phyloP scores from a whole-genome alignment of 2,888 invertebrate species.

The Microchrysa polita region DNA sequence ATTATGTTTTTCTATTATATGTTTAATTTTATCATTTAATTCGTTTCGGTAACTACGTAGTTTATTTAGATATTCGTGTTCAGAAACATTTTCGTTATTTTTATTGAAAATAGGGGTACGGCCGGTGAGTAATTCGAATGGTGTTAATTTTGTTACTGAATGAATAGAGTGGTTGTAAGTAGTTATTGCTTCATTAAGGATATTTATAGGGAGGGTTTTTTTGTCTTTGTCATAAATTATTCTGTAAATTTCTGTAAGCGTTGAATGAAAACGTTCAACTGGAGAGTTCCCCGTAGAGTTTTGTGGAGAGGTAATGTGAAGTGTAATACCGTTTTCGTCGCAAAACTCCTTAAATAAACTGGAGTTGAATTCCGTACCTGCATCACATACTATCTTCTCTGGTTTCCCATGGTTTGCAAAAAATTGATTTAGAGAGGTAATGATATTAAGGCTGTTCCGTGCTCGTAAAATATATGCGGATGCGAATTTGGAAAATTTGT shows the following conservation, averaged over 20 bases:
- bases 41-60: background rate
- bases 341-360: conserved; percentile 49
- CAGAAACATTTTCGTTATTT: background rate
- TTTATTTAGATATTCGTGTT: background rate
- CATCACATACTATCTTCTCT: conserved; percentile 33
- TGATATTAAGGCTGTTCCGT: conserved; percentile 6
- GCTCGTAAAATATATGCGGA: conserved; percentile 28
- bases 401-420: conserved; percentile 19
- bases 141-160: conserved; percentile 44
- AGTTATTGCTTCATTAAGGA: conserved; percentile 44
- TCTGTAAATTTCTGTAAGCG: conserved; percentile 48
- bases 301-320: conserved; percentile 48
- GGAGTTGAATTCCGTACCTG: conserved; percentile 47
- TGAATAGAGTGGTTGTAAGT: conserved; percentile 47
- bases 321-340: conserved; percentile 44
- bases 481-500: conserved; percentile 41
- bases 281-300: conserved; percentile 47
- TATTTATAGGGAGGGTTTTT: conserved; percentile 42
- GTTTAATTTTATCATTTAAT: background rate
- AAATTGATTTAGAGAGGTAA: background rate
- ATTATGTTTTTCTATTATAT: background rate
- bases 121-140: conserved; percentile 33
- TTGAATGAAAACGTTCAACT: conserved; percentile 49
- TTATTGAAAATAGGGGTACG: background rate
- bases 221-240: conserved; percentile 46